A percentile compares a stretch with the other conserved stretches of the same genome.
Conservation (phyloP, 2,888 invertebrate species). For the Tupiocoris notatus region DNA sequence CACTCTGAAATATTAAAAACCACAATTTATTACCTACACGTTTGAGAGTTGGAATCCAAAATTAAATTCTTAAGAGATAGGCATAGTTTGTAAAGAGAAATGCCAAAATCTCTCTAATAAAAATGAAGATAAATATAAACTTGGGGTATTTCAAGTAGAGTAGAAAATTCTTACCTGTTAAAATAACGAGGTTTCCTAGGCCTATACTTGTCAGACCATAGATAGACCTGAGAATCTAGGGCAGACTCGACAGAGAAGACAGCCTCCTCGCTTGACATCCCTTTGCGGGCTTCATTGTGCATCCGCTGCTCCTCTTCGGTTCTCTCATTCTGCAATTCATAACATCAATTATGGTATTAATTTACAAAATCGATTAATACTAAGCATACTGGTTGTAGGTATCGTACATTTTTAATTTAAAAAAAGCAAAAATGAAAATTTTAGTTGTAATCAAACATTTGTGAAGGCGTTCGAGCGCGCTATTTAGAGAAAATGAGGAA, state of each 20-base stretch:
- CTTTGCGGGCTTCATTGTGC: constrained; percentile 77
- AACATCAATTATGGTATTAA: not conserved
- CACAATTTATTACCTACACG: too few species aligned
- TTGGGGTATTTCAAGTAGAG: not conserved
- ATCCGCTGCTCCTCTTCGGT: constrained; percentile 58
- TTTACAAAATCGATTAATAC: too few species aligned
- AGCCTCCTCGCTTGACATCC: constrained; percentile 83
- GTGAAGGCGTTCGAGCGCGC: too few species aligned
- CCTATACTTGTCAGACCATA: constrained; percentile 98
- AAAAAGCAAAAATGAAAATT: not conserved
- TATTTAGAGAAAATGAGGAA: not conserved
- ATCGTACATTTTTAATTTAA: too few species aligned
- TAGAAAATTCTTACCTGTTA: constrained; percentile 62
- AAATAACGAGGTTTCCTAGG: constrained; percentile 97
- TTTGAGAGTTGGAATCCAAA: too few species aligned
- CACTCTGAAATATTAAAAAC: constrained; percentile 67
- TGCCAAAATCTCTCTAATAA: too few species aligned
- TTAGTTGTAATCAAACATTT: not conserved
- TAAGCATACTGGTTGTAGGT: too few species aligned
- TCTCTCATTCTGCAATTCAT: constrained; percentile 24
- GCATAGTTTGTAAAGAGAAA: too few species aligned
- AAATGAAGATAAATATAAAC: too few species aligned
- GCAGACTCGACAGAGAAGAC: constrained; percentile 87
- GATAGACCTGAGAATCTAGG: constrained; percentile 79
- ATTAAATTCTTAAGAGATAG: not conserved